These are phyloP conservation scores for Arvicanthis niloticus DNA, from an alignment of 2,113 vertebrate genomes.

Conservation along the genomic window DNA sequence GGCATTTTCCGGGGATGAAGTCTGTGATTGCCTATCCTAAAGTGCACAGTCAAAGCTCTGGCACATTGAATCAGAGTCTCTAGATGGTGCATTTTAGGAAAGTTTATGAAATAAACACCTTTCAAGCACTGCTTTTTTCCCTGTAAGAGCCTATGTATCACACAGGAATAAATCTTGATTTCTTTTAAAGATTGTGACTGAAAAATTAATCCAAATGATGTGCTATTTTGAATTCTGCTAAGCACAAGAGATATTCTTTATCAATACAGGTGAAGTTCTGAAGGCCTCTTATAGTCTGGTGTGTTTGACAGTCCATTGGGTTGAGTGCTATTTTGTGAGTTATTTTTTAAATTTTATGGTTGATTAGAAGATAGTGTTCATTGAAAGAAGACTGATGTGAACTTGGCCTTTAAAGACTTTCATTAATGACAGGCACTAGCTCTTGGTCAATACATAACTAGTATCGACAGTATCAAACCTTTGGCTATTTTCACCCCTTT, in stretches of 20 bases:
- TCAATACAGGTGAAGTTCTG: not conserved
- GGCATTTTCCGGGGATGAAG: not conserved
- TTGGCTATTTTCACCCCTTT: not conserved
- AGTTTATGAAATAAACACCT: not conserved
- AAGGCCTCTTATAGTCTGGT: not conserved
- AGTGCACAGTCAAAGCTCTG: not conserved
- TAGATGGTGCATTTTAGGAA: not conserved
- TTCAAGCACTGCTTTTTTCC: not conserved
- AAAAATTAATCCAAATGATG: not conserved
- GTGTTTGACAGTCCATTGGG: not conserved
- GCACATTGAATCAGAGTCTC: not conserved
- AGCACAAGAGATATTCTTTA: not conserved
- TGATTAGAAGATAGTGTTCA: not conserved
- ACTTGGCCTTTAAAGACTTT: not conserved
- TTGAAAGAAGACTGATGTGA: not conserved
- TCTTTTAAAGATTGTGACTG: conserved; percentile 3
- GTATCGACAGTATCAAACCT: not conserved
- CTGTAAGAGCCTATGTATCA: not conserved
- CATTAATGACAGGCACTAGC: not conserved
- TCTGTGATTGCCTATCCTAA: not conserved
- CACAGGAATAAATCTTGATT: conserved; percentile 3
- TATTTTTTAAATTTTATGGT: not conserved
- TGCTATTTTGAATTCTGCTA: not conserved
- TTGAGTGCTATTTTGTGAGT: not conserved
- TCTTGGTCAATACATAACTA: not conserved